Base-by-base conservation (phyloP, 2,888 invertebrate genomes). In the Tenthredo scrophulariae region DNA sequence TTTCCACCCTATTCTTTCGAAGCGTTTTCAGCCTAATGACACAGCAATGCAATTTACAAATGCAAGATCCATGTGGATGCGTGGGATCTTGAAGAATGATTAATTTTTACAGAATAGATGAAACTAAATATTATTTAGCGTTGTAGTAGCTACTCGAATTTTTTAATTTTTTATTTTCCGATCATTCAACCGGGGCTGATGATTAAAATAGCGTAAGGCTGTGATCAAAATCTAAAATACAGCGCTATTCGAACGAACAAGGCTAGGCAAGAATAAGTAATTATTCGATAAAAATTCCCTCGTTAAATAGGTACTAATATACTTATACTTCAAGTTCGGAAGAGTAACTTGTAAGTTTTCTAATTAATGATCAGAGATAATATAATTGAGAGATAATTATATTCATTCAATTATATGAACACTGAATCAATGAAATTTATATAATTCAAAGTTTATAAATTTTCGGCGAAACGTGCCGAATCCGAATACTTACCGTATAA, bases 141-240 rank as follows among this genome's bases (percentile, higher is more conserved):
- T 75, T 29, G 2, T 29, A 46, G 6, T 37, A n/a, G n/a, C n/a
- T n/a, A 46, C 29, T 22, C 46, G 22, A 75, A 15, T 10, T 10
- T 37, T 72, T 2, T 1, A 22, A 18, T 43, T 18, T 46, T 15
- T 15, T 74, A 2, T 33, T 4, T 33, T 22, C 2, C 22, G 18
- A 75, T 75, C 13, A 75, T 46, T 50, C 18, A 9, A 7, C 33
- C n/a, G 2, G 40, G 2, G 33, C 54, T 77, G 46, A 80, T 40
- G 15, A 22, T 26, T 80, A 13, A 62, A 80, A 80, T 80, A 80
- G 80, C 80, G 80, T 80, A n/a, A 22, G 80, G 80, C 80, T 80
- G 80, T 80, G 80, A 80, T 80, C 40, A 62, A 62, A 62, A 62
- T 80, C 80, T 62, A 80, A 80, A 80, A 80, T 80, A 80, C 80